Conservation (phyloP, 37 sponge, comb jelly and placozoan genomes). For the Aphrocallistes beatrix region DNA sequence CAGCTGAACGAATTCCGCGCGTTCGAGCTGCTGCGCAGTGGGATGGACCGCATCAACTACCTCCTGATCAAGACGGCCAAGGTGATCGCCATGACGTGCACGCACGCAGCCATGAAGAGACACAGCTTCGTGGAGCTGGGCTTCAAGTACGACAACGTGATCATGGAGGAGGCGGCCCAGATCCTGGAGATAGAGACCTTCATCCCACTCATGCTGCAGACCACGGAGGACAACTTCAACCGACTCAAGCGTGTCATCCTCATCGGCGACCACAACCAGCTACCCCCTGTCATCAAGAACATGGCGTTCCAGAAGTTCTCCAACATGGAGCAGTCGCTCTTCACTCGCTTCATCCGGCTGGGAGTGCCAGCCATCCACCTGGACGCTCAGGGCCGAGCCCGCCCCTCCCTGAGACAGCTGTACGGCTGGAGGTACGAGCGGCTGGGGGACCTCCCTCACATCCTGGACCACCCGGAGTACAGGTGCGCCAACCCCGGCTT, state of each 20-base stretch:
- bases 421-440: slow-evolving; percentile 78
- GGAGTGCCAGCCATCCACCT: slow-evolving; percentile 93
- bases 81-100: slow-evolving; percentile 98
- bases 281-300: slow-evolving; percentile 98
- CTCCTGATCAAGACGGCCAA: slow-evolving; percentile 88
- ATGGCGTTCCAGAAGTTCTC: slow-evolving; percentile 99
- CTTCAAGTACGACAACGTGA: slow-evolving; percentile 96
- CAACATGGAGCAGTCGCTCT: slow-evolving; percentile 98
- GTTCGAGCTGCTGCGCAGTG: slow-evolving; percentile 85
- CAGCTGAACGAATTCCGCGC: slow-evolving; percentile 92
- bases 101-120: slow-evolving; percentile 95
- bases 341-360: slow-evolving; percentile 86
- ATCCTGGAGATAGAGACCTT: slow-evolving; percentile 98
- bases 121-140: slow-evolving; percentile 85
- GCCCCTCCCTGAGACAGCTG: slow-evolving; percentile 71
- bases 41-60: slow-evolving; percentile 83
- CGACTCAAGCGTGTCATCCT: slow-evolving; percentile 84
- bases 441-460: slow-evolving; percentile 88
- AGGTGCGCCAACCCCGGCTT: slow-evolving; percentile 72
- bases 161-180: slow-evolving; percentile 99
- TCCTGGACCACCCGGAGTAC: slow-evolving; percentile 56
- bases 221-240: slow-evolving; percentile 76
- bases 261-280: slow-evolving; percentile 98
- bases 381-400: slow-evolving; percentile 93
- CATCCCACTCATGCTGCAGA: slow-evolving; percentile 95